A percentile compares a stretch with the other conserved stretches of the same genome.
These are phyloP conservation scores for Disparrhopalites patrizii DNA, from an alignment of 2,888 invertebrate genomes.

Conservation along the genomic window DNA sequence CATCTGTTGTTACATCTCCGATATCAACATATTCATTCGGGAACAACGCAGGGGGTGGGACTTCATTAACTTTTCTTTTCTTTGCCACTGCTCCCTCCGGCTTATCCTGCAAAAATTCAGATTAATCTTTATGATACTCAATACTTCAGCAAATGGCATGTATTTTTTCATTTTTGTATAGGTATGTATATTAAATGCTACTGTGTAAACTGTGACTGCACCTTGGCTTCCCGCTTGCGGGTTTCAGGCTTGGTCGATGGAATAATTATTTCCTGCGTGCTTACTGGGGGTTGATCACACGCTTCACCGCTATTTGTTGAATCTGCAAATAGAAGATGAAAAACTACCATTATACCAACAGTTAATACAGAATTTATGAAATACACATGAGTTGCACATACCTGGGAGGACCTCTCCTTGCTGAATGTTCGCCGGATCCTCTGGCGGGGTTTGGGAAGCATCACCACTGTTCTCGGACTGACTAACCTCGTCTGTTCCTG, in stretches of 20 bases:
- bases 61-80: neutral
- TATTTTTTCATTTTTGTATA: neutral
- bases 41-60: neutral
- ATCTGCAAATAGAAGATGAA: too few relatives aligned
- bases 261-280: neutral
- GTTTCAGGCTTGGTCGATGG: neutral
- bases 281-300: neutral
- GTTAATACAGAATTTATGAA: too few relatives aligned
- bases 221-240: conserved; percentile 10
- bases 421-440: too few relatives aligned
- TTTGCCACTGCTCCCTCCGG: neutral
- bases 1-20: neutral
- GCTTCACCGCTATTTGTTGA: too few relatives aligned
- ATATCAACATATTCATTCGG: conserved; percentile 9
- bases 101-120: neutral
- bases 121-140: neutral
- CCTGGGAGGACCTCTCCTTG: too few relatives aligned
- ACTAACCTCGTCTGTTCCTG: too few relatives aligned
- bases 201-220: neutral
- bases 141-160: neutral
- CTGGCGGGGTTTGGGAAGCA: too few relatives aligned
- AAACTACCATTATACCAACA: too few relatives aligned
- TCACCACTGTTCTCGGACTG: too few relatives aligned
- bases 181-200: too few relatives aligned
- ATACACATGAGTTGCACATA: too few relatives aligned